Evolutionary conservation across 2,797 vertebrate species (phyloP), one percentile per base, ranked within the genome.

Genomic region (Petrocephalus schoutedeni): DNA sequence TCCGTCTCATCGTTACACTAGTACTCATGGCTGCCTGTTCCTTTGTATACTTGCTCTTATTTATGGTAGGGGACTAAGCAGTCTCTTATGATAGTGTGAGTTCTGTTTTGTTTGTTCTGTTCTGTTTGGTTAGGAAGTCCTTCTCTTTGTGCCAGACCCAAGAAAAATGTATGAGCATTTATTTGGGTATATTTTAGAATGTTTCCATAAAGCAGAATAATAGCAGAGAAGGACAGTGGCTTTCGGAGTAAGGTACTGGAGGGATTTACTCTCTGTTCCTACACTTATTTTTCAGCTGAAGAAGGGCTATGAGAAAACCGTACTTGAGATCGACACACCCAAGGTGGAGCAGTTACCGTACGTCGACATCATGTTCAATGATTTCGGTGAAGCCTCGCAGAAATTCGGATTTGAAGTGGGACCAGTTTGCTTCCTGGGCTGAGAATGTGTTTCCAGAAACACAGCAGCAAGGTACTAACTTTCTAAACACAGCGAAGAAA

Each of bases 321-420:
- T 98, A 64, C 91, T 99, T 93, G 96, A 97, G 90, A 92, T 99
- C 9, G 95, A 98, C 89, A 97, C 97, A 0, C 97, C 97, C 3
- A 94, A 95, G 88, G 97, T 98, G 67, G 96, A 96, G 88, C 95
- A 97, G 36, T 94, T 99, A 0, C 98, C 98, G 83, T 93, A 99
- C 4, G 91, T 98, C 0, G 98, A 99, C 86, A 96, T 99, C 92
- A 96, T 97, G 89, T 98, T 99, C 94, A 95, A 95, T 71, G 98
- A 99, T 94, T 99, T 99, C 10, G 98, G 98, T 85, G 97, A 97
- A 36, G 93, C 95, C 0, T 95, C 96, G 88, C 98, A 99, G 96
- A 99, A 99, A 92, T 99, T 99, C 88, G 98, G 98, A 90, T 99
- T 99, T 88, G 97, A 99, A 94, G 97, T 99, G 90, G 98, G 98